Base-by-base conservation (phyloP, 1,140 invertebrate genomes). In the Portunus trituberculatus region DNA sequence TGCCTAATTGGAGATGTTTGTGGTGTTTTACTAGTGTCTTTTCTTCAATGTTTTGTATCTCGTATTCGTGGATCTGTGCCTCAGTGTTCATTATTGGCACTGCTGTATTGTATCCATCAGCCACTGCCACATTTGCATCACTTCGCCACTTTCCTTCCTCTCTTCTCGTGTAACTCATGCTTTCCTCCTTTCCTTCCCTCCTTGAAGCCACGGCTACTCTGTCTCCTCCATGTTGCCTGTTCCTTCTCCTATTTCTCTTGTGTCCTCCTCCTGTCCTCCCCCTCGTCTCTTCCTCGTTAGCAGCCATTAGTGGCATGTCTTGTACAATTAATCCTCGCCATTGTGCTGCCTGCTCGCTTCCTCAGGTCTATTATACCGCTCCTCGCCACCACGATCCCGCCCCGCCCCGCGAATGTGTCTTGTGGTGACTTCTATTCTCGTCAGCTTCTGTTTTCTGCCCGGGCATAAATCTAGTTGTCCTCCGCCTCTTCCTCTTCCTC, bases 251-350 rank as follows among this genome's bases (percentile, higher is more conserved):
- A 39, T 87, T 32, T 39, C 31, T 87, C 31, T 28, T 8, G 29
- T 32, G 84, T 87, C 31, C 31, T 84, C 31, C 83, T 39, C 12
- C 31, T 46, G 84, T 39, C 31, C 31, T 87, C 39, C 39, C n/a
- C 14, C 31, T 39, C 84, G 31, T 46, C 39, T 87, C 16, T 4
- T 20, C 39, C 31, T 46, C 90, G 90, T 91, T 91, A 91, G 48
- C 32, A 59, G 90, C 90, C 90, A 91, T 76, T 91, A 91, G 52
- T 76, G 52, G 59, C 25, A 91, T 76, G 59, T 91, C 90, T 91
- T 76, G 31, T 91, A 46, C 90, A 91, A 91, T 91, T 91, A 91
- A 91, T 91, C 46, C 90, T 76, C 28, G 52, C 31, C 39, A 46
- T 32, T 87, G 39, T 46, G 84, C n/a, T 87, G 39, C 84, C 39